Evolutionary conservation across 2,797 vertebrate species (phyloP).

Genomic region (Sphenodon punctatus): DNA sequence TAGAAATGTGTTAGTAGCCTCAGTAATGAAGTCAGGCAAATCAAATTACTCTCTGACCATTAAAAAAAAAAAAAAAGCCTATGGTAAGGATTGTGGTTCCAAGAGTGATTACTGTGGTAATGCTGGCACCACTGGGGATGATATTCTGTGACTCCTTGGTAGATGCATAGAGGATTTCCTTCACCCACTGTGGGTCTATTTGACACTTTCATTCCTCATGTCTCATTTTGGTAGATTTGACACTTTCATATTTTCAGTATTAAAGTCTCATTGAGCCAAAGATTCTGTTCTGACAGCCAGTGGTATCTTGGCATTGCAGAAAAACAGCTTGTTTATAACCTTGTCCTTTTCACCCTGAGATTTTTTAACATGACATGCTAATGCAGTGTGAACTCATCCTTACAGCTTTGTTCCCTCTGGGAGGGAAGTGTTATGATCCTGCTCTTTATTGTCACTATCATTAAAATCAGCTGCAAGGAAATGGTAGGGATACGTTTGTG

Average conservation of each 20-base stretch:
- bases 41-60: too few relatives aligned
- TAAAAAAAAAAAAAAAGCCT: too few relatives aligned
- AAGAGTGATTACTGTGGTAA: too few relatives aligned
- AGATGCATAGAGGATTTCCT: not conserved
- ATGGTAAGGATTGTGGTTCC: too few relatives aligned
- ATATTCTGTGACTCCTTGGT: too few relatives aligned
- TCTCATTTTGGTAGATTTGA: not conserved
- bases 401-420: not conserved
- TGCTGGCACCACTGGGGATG: too few relatives aligned
- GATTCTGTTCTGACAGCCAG: not conserved
- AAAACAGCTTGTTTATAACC: not conserved
- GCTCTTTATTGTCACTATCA: not conserved
- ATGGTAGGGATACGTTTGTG: not conserved
- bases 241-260: not conserved
- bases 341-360: not conserved
- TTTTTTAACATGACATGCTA: not conserved
- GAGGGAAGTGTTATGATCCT: not conserved
- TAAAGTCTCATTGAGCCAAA: accelerated
- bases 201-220: too few relatives aligned
- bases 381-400: not conserved
- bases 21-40: too few relatives aligned
- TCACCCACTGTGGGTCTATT: too few relatives aligned
- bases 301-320: too few relatives aligned
- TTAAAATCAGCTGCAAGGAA: not conserved
- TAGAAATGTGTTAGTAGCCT: too few relatives aligned